Conservation (phyloP, 2,113 vertebrate species). For the Podarcis muralis region DNA sequence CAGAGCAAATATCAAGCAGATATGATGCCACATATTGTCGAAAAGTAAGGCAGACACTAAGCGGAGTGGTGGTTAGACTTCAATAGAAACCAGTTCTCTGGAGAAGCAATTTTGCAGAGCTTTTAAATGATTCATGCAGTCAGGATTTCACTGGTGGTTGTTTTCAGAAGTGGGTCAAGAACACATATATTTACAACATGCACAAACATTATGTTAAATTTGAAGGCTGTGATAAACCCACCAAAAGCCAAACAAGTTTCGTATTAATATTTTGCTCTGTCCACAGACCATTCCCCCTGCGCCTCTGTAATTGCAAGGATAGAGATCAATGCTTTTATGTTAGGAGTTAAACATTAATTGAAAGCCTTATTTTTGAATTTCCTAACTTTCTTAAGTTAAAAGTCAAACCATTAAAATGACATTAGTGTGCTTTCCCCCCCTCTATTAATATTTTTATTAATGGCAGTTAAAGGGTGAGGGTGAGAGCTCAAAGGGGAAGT, state of each 20-base stretch:
- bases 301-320: conserved; percentile 50
- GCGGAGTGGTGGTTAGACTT: conserved; percentile 35
- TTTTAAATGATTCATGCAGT: conserved; percentile 65
- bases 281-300: conserved; percentile 27
- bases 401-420: conserved; percentile 54
- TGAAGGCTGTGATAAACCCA: conserved; percentile 55
- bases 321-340: conserved; percentile 63
- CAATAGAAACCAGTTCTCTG: conserved; percentile 51
- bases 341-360: conserved; percentile 68
- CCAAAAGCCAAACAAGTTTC: conserved; percentile 45
- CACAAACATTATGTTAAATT: conserved; percentile 36
- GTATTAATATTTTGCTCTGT: conserved; percentile 59
- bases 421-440: conserved; percentile 10
- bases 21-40: conserved; percentile 12
- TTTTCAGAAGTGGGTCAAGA: conserved; percentile 68
- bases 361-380: conserved; percentile 63
- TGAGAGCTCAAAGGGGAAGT: background rate
- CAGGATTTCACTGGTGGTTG: conserved; percentile 56
- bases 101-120: conserved; percentile 47
- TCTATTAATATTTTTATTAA: conserved; percentile 37
- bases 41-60: conserved; percentile 48
- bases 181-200: conserved; percentile 61
- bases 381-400: conserved; percentile 54
- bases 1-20: conserved; percentile 23
- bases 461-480: background rate